Base-by-base conservation (phyloP, 1,140 invertebrate species). In the Manduca sexta region DNA sequence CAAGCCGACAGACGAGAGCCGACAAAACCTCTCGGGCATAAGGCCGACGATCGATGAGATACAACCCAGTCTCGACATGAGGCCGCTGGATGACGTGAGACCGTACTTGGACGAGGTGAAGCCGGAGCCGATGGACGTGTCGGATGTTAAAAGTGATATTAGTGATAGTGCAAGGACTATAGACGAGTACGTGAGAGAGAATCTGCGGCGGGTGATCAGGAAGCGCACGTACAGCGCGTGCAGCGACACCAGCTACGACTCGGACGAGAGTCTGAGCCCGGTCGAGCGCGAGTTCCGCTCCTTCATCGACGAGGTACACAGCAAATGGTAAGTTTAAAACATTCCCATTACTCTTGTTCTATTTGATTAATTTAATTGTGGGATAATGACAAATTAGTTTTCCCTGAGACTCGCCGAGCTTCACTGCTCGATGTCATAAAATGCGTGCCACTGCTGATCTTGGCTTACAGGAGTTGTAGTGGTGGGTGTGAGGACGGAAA, bases 231-330 rank as follows among this genome's bases (percentile, higher is more conserved):
- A 61, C 55, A 75, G 71, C 30, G 68, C 64, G 0, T 70, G 74
- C 43, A 80, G 65, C 15, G 69, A 76, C 34, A 66, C 58, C 45
- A 79, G 74, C 37, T 75, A 74, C 37, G 75, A 84, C 44, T 75
- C 72, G 0, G 76, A 81, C n/a, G 72, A 74, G 17, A 77, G 71
- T 31, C 47, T 84, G 46, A 64, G 74, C 37, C 81, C 81, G 0
- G 78, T 80, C 0, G 81, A 84, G 56, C 60, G 54, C 33, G 74
- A 83, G 55, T 84, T 84, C 48, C 74, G 79, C 49, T 64, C 66
- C 51, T 81, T 83, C 39, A 69, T 83, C 55, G 66, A 66, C 34
- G 77, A 84, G 42, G 77, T 83, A 26, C 77, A 78, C 64, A 78
- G 70, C 43, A 77, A 84, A 72, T 84, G 81, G 81, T 84, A 34